These are phyloP conservation scores for Megaustenia siamemsis DNA, from an alignment of 2,888 invertebrate genomes.

Conservation along the genomic window DNA sequence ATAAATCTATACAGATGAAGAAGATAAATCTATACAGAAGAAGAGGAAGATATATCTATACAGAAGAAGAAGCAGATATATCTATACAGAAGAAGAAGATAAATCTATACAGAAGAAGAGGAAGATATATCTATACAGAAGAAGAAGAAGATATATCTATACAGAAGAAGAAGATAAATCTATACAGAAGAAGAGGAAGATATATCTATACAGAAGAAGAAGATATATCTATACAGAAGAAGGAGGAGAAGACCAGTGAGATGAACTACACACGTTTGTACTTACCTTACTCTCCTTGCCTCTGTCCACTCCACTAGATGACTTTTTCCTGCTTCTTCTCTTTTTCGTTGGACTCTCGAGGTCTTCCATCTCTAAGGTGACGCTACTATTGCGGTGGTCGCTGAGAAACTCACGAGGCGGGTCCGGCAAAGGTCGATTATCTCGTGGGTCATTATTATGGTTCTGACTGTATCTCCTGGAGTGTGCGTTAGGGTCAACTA, in stretches of 20 bases:
- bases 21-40: no score
- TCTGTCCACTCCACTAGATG: constrained; percentile 10
- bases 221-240: background rate
- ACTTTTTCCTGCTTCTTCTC: constrained; percentile 52
- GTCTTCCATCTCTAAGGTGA: constrained; percentile 52
- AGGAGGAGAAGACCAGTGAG: background rate
- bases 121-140: no score
- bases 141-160: no score
- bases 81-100: no score
- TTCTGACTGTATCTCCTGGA: constrained; percentile 57
- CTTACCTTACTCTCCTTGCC: constrained; percentile 53
- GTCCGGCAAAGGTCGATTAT: constrained; percentile 49
- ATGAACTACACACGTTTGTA: background rate
- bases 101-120: no score
- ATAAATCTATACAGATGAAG: no score
- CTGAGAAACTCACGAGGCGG: constrained; percentile 17
- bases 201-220: no score
- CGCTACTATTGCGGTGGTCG: background rate
- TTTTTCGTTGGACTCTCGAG: constrained; percentile 42
- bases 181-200: background rate
- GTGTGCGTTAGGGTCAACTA: constrained; percentile 60
- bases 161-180: background rate
- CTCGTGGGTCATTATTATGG: constrained; percentile 40
- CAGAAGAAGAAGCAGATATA: no score
- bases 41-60: no score